Conservation (phyloP, 2,113 vertebrate genomes). For the Agapornis roseicollis region DNA sequence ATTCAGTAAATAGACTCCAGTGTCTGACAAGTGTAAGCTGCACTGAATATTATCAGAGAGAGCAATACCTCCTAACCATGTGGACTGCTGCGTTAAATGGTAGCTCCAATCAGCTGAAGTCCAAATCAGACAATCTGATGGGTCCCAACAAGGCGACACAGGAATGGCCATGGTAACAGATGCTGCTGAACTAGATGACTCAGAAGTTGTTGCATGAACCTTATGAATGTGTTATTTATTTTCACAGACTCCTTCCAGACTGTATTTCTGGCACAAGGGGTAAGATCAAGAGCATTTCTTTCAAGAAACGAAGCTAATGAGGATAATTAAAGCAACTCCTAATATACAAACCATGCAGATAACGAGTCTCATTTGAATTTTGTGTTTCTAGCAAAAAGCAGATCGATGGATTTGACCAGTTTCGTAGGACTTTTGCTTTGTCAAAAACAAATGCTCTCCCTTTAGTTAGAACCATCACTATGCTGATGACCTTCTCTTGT, state of each 20-base stretch:
- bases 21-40: conserved; percentile 1
- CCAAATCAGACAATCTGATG: not conserved
- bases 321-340: conserved; percentile 44
- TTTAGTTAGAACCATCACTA: not conserved
- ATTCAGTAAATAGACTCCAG: conserved; percentile 45
- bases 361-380: not conserved
- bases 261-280: conserved; percentile 45
- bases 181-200: not conserved
- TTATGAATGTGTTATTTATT: conserved; percentile 39
- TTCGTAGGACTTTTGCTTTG: not conserved
- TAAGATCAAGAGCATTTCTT: conserved; percentile 49
- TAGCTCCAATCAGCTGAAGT: not conserved
- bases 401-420: not conserved
- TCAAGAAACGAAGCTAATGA: conserved; percentile 48
- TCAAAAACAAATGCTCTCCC: not conserved
- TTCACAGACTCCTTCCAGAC: not conserved
- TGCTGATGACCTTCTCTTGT: not conserved
- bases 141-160: not conserved
- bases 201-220: not conserved
- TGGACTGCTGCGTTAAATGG: not conserved
- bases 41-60: not conserved
- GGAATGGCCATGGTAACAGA: not conserved
- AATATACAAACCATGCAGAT: conserved; percentile 39
- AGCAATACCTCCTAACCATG: not conserved
- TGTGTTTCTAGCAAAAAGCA: conserved; percentile 18